A percentile compares a stretch with the other conserved stretches of the same genome.
Conservation (phyloP, 2,113 vertebrate genomes). For the Nothobranchius furzeri region DNA sequence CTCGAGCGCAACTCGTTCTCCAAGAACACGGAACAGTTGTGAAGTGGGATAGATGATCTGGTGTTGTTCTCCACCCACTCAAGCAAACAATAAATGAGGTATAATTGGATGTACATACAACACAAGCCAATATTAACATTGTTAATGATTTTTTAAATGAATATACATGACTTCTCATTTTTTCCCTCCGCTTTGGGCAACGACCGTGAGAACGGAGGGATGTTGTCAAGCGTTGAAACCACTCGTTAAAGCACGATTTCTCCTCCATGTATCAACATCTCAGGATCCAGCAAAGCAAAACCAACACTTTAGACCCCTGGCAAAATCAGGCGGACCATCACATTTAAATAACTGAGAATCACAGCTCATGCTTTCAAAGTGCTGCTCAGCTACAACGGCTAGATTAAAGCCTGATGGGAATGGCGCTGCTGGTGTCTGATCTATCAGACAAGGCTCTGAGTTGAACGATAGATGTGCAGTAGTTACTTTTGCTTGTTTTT, state of each 20-base stretch:
- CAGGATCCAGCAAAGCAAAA: conserved; percentile 57
- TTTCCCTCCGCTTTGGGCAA: conserved; percentile 30
- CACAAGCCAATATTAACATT: conserved; percentile 54
- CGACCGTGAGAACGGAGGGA: conserved; percentile 35
- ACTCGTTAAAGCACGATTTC: conserved; percentile 37
- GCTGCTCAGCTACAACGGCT: conserved; percentile 44
- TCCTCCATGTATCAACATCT: conserved; percentile 50
- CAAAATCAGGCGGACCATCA: conserved; percentile 38
- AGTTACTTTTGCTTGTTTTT: conserved; percentile 16
- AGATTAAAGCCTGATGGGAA: conserved; percentile 34
- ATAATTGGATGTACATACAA: conserved; percentile 49
- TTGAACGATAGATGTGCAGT: conserved; percentile 48
- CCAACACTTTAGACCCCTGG: conserved; percentile 37
- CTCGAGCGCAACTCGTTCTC: conserved; percentile 37
- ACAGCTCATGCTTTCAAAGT: conserved; percentile 56
- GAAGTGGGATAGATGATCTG: conserved; percentile 30
- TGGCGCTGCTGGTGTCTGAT: conserved; percentile 47
- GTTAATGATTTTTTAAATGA: conserved; percentile 51
- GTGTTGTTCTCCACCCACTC: conserved; percentile 37
- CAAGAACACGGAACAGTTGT: conserved; percentile 24
- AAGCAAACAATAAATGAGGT: conserved; percentile 53
- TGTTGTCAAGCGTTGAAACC: conserved; percentile 24
- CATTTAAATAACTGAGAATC: conserved; percentile 52
- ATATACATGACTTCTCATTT: conserved; percentile 22
- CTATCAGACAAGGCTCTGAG: conserved; percentile 51